Evolutionary conservation across 2,113 vertebrate genomes (phyloP).

Genomic region (Silurus glanis): DNA sequence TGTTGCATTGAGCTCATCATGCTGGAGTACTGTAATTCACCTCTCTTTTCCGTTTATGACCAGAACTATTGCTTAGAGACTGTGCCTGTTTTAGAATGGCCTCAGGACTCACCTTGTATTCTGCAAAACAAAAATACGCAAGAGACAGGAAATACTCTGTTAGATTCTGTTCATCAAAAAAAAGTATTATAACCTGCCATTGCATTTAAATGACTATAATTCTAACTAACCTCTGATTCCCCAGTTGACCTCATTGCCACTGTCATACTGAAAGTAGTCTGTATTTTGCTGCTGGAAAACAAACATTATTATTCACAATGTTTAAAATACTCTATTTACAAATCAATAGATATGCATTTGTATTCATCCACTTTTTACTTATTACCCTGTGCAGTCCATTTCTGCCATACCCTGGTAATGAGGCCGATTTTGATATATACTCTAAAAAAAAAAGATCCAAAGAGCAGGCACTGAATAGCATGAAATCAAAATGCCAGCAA

Average conservation of each 20-base stretch:
- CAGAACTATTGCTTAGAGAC: constrained; percentile 11
- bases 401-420: constrained; percentile 91
- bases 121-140: constrained; percentile 63
- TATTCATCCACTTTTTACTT: constrained; percentile 22
- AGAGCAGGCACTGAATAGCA: neutral
- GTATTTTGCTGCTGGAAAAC: constrained; percentile 76
- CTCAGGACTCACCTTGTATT: constrained; percentile 86
- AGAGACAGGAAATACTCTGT: constrained; percentile 34
- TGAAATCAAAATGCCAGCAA: neutral
- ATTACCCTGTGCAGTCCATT: constrained; percentile 90
- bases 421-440: constrained; percentile 90
- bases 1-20: constrained; percentile 17
- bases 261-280: constrained; percentile 94
- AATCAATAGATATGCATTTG: constrained; percentile 52
- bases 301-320: constrained; percentile 14
- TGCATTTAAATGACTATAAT: neutral
- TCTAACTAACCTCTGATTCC: constrained; percentile 85
- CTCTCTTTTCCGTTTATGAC: neutral
- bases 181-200: neutral
- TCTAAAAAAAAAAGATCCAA: constrained; percentile 71
- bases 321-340: neutral
- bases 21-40: constrained; percentile 3
- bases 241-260: constrained; percentile 91
- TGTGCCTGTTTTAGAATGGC: neutral
- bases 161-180: constrained; percentile 6